These are phyloP conservation scores for Telmatochromis bifrenatus DNA, from an alignment of 2,113 vertebrate species.

Conservation along the genomic window DNA sequence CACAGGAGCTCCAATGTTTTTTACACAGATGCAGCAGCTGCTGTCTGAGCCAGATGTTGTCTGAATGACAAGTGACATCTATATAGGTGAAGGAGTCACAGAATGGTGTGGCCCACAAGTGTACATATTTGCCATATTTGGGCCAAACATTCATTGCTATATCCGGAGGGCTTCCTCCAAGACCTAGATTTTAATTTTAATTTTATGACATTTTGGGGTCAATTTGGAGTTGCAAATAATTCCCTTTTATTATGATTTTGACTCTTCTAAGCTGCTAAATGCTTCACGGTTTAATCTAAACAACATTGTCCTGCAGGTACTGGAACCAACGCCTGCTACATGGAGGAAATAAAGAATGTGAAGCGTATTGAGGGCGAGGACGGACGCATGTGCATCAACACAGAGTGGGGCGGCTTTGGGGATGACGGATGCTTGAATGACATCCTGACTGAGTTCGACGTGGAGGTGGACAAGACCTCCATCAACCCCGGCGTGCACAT, in stretches of 20 bases:
- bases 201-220: neutral
- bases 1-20: accelerated
- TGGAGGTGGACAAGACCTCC: slow-evolving; percentile 65
- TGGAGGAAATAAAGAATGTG: slow-evolving; percentile 94
- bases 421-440: slow-evolving; percentile 67
- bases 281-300: neutral
- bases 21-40: neutral
- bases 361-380: slow-evolving; percentile 85
- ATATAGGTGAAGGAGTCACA: neutral
- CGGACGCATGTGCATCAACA: slow-evolving; percentile 94
- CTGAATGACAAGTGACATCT: neutral
- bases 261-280: neutral
- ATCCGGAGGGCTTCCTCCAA: neutral
- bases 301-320: slow-evolving; percentile 70
- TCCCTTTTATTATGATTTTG: neutral
- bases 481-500: slow-evolving; percentile 62
- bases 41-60: accelerated
- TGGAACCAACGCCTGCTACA: slow-evolving; percentile 94
- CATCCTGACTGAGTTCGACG: slow-evolving; percentile 71
- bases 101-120: neutral
- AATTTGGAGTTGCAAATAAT: accelerated
- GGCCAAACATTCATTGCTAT: neutral
- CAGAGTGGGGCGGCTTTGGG: slow-evolving; percentile 95
- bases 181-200: neutral
- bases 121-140: neutral